phyloP scores from a whole-genome alignment of 64 coral and sea anemone species.

The Montipora sp. region DNA sequence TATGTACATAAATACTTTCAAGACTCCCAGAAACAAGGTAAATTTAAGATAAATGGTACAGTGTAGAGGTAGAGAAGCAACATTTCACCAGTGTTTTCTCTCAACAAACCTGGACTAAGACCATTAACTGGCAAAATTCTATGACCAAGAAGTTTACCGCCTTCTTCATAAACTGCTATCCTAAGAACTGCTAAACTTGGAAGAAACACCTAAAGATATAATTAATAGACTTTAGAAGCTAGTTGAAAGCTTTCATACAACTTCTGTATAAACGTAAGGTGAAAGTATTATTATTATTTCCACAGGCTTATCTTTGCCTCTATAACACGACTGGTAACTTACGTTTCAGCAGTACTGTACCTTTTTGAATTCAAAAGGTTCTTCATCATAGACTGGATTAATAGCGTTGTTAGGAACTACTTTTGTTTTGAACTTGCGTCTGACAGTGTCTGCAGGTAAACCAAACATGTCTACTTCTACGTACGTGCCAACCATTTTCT shows the following conservation, averaged over 20 bases:
- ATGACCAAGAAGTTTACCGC: constrained; percentile 93
- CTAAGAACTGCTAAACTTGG: constrained; percentile 93
- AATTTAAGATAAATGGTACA: too few relatives aligned
- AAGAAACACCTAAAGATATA: constrained; percentile 75
- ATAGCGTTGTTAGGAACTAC: constrained; percentile 90
- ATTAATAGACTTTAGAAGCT: background rate
- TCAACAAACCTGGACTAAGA: constrained; percentile 76
- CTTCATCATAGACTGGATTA: constrained; percentile 98
- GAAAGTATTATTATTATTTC: too few relatives aligned
- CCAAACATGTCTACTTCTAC: constrained; percentile 99
- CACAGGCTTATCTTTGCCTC: too few relatives aligned
- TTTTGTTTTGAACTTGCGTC: constrained; percentile 91
- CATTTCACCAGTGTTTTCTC: too few relatives aligned
- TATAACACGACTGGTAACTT: too few relatives aligned
- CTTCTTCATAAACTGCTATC: constrained; percentile 98
- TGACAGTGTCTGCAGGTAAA: constrained; percentile 93
- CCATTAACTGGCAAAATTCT: constrained; percentile 91
- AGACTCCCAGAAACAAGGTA: too few relatives aligned
- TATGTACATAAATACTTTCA: too few relatives aligned
- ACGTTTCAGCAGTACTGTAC: background rate
- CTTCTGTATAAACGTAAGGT: too few relatives aligned
- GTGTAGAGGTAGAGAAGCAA: too few relatives aligned
- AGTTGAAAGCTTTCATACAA: too few relatives aligned
- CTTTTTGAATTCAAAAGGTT: constrained; percentile 96
- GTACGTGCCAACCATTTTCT: constrained; percentile 93